Base-by-base conservation (phyloP, 2,888 invertebrate species). In the Pandemis corylana region DNA sequence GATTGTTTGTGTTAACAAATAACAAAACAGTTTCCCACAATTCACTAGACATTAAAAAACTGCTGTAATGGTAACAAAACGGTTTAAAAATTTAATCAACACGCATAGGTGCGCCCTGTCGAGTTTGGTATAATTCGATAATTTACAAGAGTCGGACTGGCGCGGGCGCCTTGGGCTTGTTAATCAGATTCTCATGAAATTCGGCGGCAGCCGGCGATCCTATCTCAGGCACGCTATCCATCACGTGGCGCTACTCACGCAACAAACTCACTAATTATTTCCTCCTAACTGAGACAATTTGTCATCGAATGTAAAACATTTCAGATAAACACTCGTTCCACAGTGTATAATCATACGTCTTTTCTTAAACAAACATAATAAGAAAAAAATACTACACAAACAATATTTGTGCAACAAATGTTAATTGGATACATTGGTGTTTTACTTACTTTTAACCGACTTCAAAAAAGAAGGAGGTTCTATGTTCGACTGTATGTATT, bases 141-240 rank as follows among this genome's bases (percentile, higher is more conserved):
- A 92, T 92, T 90, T 90, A 90, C 88, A 89, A 91, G 85, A 85
- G 56, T 63, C 56, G 65, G 73, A 69, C 79, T 78, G 79, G 80
- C 79, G 83, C 82, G 75, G 81, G 83, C 83, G 87, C 89, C 88
- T 86, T 87, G 80, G 88, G 89, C 89, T 87, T 84, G 86, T 89
- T 89, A 90, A 89, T 87, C 88, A 89, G 88, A 85, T 89, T 91
- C 89, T 91, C 89, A 87, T 87, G 89, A 89, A 92, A 92, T 91
- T 91, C 91, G 91, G 89, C 89, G 87, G 92, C 88, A 87, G 82
- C 79, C 82, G 78, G 80, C 84, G 91, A 92, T 91, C 83, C 84
- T 91, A 92, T 92, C 92, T 84, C 84, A 82, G 82, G 86, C 93
- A 91, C 90, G 91, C 91, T 86, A 93, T 92, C 90, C 88, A 90